phyloP scores from a whole-genome alignment of 1,140 invertebrate species.

The Zaprionus capensis region DNA sequence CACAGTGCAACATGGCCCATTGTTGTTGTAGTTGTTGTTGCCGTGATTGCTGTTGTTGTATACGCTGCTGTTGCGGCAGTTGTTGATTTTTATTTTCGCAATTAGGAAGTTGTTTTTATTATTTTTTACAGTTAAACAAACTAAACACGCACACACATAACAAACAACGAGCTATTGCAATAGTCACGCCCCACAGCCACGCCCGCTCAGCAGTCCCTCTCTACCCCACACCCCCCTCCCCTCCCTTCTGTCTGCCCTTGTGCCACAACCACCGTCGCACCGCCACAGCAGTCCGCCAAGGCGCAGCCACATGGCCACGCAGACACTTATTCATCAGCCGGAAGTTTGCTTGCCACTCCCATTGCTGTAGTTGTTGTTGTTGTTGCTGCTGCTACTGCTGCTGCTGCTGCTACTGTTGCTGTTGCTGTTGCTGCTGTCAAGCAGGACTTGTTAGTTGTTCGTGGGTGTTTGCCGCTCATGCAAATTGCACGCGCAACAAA shows the following conservation, averaged over 20 bases:
- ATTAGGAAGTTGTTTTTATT: slow-evolving; percentile 79
- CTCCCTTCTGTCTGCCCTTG: neutral
- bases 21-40: slow-evolving; percentile 23
- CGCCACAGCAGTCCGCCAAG: slow-evolving; percentile 16
- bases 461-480: slow-evolving; percentile 80
- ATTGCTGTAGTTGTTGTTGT: slow-evolving; percentile 52
- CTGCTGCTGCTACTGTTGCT: slow-evolving; percentile 6
- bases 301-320: slow-evolving; percentile 34
- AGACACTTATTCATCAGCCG: slow-evolving; percentile 80
- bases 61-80: slow-evolving; percentile 38
- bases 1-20: neutral
- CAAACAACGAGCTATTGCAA: slow-evolving; percentile 42
- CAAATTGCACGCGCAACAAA: slow-evolving; percentile 76
- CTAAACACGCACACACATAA: slow-evolving; percentile 61
- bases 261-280: neutral
- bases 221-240: no score
- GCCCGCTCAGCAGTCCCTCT: slow-evolving; percentile 5
- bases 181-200: slow-evolving; percentile 41
- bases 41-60: slow-evolving; percentile 24
- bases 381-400: slow-evolving; percentile 15
- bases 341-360: slow-evolving; percentile 70
- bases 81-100: slow-evolving; percentile 79
- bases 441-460: slow-evolving; percentile 79
- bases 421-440: slow-evolving; percentile 36
- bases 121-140: slow-evolving; percentile 63